Conservation (phyloP, 2,113 vertebrate species). For the Naja naja region DNA sequence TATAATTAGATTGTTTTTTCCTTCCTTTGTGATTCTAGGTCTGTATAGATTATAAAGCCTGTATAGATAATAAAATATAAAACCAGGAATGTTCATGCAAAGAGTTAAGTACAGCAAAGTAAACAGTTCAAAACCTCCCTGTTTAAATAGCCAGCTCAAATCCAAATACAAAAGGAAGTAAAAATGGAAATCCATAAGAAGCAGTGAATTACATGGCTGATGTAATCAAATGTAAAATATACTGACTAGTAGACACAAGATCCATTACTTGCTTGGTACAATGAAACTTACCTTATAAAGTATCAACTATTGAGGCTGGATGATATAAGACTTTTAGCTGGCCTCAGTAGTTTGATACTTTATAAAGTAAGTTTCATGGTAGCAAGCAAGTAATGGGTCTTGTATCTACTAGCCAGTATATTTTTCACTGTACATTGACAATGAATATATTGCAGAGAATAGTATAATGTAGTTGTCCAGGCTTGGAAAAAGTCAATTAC, state of each 20-base stretch:
- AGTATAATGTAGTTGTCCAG: background rate
- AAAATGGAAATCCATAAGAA: background rate
- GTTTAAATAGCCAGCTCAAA: background rate
- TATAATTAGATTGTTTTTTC: background rate
- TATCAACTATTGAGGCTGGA: background rate
- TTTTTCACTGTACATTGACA: background rate
- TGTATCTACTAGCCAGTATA: background rate
- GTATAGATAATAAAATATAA: background rate
- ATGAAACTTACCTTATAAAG: background rate
- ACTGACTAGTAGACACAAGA: background rate
- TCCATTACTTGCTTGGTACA: background rate
- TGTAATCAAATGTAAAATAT: background rate
- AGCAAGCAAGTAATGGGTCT: background rate
- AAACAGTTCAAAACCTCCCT: background rate
- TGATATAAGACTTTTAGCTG: background rate
- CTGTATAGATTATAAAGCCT: background rate
- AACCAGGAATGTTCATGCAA: background rate
- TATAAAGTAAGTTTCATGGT: background rate
- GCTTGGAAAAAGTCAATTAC: background rate
- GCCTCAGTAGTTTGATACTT: background rate
- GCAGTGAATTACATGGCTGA: background rate
- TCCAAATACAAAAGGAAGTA: background rate
- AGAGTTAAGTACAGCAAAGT: background rate
- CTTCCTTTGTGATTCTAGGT: background rate
- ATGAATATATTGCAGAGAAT: background rate